Conservation (phyloP, 1,140 invertebrate genomes). For the Zophobas morio region DNA sequence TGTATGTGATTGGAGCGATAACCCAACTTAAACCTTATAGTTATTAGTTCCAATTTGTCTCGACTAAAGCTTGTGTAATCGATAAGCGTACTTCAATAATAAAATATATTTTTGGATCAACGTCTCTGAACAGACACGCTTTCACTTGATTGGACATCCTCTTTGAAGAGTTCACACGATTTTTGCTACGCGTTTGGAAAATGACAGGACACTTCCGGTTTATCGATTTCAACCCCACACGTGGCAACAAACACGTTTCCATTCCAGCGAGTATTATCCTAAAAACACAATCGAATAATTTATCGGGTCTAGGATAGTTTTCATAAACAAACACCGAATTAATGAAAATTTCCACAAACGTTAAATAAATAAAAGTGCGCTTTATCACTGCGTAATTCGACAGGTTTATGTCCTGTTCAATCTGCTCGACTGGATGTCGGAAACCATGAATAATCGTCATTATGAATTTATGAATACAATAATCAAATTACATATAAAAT, state of each 20-base stretch:
- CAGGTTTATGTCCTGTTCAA: conserved; percentile 11
- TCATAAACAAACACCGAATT: not conserved
- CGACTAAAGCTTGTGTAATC: too few relatives aligned
- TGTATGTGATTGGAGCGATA: too few relatives aligned
- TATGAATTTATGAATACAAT: conserved; percentile 33
- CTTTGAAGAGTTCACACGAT: not conserved
- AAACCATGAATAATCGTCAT: conserved; percentile 31
- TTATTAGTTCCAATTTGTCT: too few relatives aligned
- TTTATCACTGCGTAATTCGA: conserved; percentile 1
- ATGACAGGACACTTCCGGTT: conserved; percentile 16
- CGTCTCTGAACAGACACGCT: not conserved
- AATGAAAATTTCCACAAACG: not conserved
- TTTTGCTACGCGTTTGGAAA: not conserved
- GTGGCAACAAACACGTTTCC: not conserved
- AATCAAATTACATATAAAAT: conserved; percentile 42
- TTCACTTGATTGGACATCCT: not conserved
- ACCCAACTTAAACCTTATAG: too few relatives aligned
- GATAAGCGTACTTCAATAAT: too few relatives aligned
- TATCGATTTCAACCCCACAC: not conserved
- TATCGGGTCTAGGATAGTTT: not conserved
- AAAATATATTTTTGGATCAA: too few relatives aligned
- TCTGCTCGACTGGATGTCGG: not conserved
- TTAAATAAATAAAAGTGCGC: too few relatives aligned
- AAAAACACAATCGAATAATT: not conserved
- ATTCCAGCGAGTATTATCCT: not conserved